Percentiles rank a stretch among this genome's conserved stretches.
Evolutionary conservation across 2,888 invertebrate genomes (phyloP).

Genomic region (Volucella inanis): DNA sequence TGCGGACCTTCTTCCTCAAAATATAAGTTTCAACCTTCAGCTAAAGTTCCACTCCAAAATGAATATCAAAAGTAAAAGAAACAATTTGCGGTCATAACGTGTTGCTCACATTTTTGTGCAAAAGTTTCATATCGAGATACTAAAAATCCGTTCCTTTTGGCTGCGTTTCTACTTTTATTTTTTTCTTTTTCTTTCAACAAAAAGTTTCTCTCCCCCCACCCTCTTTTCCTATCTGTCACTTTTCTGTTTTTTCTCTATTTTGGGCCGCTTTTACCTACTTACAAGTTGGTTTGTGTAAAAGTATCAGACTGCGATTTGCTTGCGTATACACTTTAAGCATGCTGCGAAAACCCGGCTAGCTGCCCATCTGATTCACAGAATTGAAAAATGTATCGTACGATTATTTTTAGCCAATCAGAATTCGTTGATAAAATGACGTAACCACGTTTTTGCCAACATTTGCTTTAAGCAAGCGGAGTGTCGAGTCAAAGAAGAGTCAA

Average conservation of each 20-base stretch:
- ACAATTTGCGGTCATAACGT: conserved; percentile 39
- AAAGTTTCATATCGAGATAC: conserved; percentile 46
- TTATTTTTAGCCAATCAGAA: conserved; percentile 82
- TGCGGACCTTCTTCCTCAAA: not conserved
- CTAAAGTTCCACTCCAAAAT: conserved; percentile 55
- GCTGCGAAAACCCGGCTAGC: conserved; percentile 5
- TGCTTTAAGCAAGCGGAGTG: no score
- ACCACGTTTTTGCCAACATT: conserved; percentile 68
- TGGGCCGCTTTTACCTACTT: conserved; percentile 15
- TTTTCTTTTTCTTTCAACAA: not conserved
- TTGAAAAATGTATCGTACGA: conserved; percentile 82
- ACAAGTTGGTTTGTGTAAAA: not conserved
- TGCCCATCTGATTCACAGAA: conserved; percentile 65
- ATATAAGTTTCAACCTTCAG: conserved; percentile 58
- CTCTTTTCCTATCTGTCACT: not conserved
- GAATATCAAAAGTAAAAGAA: conserved; percentile 7
- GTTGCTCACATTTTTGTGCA: conserved; percentile 16
- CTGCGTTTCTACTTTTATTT: not conserved
- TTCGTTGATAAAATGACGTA: conserved; percentile 80
- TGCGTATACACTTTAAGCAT: conserved; percentile 52
- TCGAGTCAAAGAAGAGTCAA: no score
- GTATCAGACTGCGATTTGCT: conserved; percentile 23
- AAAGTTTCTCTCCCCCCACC: not conserved
- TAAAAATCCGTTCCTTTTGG: conserved; percentile 21
- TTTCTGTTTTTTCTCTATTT: conserved; percentile 14